phyloP scores from a whole-genome alignment of 2,888 invertebrate genomes.

The Hecatera dysodea region DNA sequence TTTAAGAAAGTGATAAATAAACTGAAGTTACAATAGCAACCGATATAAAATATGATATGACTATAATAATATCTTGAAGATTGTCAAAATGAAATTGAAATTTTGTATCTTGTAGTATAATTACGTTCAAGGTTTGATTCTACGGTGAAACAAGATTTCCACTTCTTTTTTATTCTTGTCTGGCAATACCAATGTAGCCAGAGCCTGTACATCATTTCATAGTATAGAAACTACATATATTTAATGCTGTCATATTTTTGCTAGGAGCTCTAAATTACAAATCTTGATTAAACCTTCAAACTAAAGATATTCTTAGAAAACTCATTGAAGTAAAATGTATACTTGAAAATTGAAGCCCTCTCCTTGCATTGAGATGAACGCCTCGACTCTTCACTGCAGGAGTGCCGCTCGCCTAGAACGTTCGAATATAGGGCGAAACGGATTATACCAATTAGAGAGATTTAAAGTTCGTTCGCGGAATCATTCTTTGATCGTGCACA shows the following conservation, averaged over 20 bases:
- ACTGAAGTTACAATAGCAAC: not conserved
- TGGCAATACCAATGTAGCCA: not conserved
- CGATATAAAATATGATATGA: not conserved
- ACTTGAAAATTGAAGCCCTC: slow-evolving; percentile 43
- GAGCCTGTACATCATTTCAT: slow-evolving; percentile 8
- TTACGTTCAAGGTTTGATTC: not conserved
- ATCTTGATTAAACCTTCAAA: not conserved
- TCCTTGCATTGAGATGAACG: slow-evolving; percentile 62
- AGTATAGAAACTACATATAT: not conserved
- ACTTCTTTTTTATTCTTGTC: not conserved
- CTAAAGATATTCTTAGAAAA: slow-evolving; percentile 6
- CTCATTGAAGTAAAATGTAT: slow-evolving; percentile 2
- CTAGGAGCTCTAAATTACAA: slow-evolving; percentile 29
- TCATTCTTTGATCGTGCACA: slow-evolving; percentile 77
- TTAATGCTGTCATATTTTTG: slow-evolving; percentile 27
- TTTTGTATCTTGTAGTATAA: not conserved
- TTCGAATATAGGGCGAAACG: slow-evolving; percentile 70
- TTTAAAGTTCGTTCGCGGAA: slow-evolving; percentile 76
- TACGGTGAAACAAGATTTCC: not conserved
- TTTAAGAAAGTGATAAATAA: not conserved
- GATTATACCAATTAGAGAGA: slow-evolving; percentile 88
- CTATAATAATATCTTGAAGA: not conserved
- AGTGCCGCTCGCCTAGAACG: slow-evolving; percentile 61
- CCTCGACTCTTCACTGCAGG: slow-evolving; percentile 72
- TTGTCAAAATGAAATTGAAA: not conserved